Evolutionary conservation across 64 coral and sea anemone species (phyloP).

Genomic region (Porites australiensis): DNA sequence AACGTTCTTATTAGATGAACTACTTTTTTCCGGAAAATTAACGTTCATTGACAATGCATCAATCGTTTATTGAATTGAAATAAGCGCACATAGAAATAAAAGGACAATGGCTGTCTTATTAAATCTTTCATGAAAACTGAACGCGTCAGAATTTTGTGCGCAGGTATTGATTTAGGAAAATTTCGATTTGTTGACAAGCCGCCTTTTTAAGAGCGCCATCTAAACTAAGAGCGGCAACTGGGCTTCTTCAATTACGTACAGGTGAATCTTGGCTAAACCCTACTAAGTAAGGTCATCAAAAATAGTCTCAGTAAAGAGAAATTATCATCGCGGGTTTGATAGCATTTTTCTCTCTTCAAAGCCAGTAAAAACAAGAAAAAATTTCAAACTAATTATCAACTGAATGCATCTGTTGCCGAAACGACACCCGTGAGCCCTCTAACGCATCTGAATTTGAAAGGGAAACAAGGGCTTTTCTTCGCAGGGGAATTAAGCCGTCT

Average conservation of each 20-base stretch:
- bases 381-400: no score
- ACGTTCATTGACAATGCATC: background rate
- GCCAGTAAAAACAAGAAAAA: no score
- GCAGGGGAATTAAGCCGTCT: background rate
- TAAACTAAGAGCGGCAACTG: background rate
- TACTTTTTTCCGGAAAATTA: background rate
- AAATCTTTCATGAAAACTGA: background rate
- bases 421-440: no score
- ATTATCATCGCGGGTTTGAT: no score
- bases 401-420: no score
- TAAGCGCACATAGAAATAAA: background rate
- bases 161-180: constrained; percentile 14
- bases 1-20: background rate
- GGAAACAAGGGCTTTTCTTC: background rate
- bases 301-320: no score
- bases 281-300: no score
- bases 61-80: constrained; percentile 9
- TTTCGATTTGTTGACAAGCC: constrained; percentile 1
- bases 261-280: no score
- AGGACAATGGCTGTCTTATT: background rate
- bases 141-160: constrained; percentile 1
- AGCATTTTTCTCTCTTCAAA: no score
- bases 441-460: no score
- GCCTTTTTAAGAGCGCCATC: background rate
- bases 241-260: no score